phyloP scores from a whole-genome alignment of 2,113 vertebrate species.

The Dromas ardeola region DNA sequence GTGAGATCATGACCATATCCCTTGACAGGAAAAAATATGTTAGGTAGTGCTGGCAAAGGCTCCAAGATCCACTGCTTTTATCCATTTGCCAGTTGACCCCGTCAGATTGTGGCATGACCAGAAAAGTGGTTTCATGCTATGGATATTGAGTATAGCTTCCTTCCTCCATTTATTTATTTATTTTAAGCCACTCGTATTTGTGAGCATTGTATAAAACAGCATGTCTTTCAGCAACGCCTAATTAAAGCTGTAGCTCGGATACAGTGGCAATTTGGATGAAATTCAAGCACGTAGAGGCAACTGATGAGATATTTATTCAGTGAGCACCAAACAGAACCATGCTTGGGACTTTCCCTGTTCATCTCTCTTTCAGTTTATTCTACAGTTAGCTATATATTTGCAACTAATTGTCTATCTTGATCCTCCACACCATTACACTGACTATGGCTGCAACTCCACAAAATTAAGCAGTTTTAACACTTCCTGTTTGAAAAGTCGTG shows the following conservation, averaged over 20 bases:
- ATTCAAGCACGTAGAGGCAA: background rate
- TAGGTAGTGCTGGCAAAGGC: background rate
- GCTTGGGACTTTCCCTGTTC: background rate
- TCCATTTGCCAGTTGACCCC: background rate
- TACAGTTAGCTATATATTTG: background rate
- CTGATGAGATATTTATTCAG: background rate
- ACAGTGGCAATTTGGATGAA: background rate
- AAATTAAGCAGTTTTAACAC: background rate
- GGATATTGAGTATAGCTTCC: background rate
- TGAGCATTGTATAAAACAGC: background rate
- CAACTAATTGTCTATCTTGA: background rate
- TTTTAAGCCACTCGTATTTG: background rate
- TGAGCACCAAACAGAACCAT: background rate
- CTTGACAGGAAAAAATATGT: background rate
- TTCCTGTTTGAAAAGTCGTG: background rate
- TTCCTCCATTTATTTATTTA: background rate
- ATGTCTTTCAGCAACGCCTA: background rate
- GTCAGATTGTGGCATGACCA: background rate
- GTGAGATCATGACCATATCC: background rate
- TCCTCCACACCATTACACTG: background rate
- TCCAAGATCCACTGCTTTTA: background rate
- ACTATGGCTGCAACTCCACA: background rate
- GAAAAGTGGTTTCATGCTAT: background rate
- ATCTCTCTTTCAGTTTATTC: background rate
- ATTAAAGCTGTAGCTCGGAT: background rate